phyloP scores from a whole-genome alignment of 1,140 invertebrate genomes.

The Caligus rogercresseyi region DNA sequence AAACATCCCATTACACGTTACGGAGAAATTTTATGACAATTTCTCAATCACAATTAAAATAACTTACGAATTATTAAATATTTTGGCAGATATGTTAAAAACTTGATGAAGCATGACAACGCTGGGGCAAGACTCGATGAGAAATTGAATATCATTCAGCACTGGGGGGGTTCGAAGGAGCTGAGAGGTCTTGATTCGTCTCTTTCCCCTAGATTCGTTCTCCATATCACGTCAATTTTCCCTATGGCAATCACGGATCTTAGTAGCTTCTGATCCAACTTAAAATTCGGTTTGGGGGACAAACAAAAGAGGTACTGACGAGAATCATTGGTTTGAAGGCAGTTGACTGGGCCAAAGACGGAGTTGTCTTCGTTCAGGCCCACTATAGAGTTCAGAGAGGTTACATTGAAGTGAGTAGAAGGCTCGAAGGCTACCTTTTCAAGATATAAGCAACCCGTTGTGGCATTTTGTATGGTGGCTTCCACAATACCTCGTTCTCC shows the following conservation, averaged over 20 bases:
- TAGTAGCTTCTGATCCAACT: constrained; percentile 50
- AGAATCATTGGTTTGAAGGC: constrained; percentile 42
- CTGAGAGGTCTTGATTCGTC: constrained; percentile 84
- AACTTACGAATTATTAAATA: constrained; percentile 65
- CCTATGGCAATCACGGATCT: constrained; percentile 75
- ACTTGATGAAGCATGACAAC: constrained; percentile 58
- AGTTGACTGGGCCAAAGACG: constrained; percentile 69
- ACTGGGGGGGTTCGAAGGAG: constrained; percentile 71
- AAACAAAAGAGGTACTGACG: constrained; percentile 88
- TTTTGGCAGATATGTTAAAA: constrained; percentile 58
- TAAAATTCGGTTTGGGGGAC: constrained; percentile 51
- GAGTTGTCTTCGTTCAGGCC: constrained; percentile 37
- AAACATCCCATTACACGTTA: too few relatives aligned
- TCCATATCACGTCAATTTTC: constrained; percentile 93
- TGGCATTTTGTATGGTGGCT: constrained; percentile 90
- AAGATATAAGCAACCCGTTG: constrained; percentile 64
- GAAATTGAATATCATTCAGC: constrained; percentile 66
- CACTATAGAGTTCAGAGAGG: constrained; percentile 18
- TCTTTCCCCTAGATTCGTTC: constrained; percentile 81
- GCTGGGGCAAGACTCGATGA: constrained; percentile 58
- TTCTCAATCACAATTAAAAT: background rate
- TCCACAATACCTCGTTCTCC: constrained; percentile 90
- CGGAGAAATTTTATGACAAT: constrained; percentile 19
- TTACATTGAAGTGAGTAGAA: constrained; percentile 56
- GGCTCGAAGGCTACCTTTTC: constrained; percentile 82